phyloP scores from a whole-genome alignment of 2,888 invertebrate genomes.

The Athrips mouffetella region DNA sequence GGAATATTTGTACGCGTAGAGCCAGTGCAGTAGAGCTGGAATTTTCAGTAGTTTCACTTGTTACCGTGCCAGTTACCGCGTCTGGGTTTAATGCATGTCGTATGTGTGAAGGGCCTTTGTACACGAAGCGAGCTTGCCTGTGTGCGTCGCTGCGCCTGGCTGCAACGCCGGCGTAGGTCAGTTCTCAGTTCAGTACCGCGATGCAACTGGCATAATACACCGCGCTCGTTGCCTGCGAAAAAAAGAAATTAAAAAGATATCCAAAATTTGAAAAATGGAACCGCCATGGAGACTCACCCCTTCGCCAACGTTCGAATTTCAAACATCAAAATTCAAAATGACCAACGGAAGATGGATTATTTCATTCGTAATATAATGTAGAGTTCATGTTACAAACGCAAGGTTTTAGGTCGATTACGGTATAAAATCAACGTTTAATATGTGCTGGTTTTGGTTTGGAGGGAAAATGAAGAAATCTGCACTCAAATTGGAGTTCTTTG shows the following conservation, averaged over 20 bases:
- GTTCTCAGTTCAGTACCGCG: conserved; percentile 41
- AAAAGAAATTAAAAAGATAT: conserved; percentile 10
- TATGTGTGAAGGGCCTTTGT: conserved; percentile 6
- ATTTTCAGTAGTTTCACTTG: neutral
- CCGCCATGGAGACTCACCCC: neutral
- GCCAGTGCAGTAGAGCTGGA: neutral
- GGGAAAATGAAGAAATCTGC: conserved; percentile 13
- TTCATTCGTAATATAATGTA: neutral
- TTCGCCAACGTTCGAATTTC: neutral
- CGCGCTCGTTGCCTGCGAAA: conserved; percentile 14
- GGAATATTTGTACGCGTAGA: neutral
- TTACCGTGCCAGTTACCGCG: conserved; percentile 7
- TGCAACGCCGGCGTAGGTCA: conserved; percentile 46
- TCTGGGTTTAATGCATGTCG: neutral
- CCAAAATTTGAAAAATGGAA: neutral
- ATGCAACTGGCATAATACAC: conserved; percentile 42
- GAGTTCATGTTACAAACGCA: conserved; percentile 4
- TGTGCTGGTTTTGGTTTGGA: conserved; percentile 2
- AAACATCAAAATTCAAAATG: neutral
- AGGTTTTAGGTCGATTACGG: neutral
- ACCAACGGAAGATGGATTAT: neutral
- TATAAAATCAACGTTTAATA: neutral
- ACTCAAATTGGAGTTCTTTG: conserved; percentile 26
- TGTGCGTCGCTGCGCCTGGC: conserved; percentile 16
- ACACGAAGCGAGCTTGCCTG: neutral